Base-by-base conservation (phyloP, 2,888 invertebrate genomes). In the Cephus spinipes region DNA sequence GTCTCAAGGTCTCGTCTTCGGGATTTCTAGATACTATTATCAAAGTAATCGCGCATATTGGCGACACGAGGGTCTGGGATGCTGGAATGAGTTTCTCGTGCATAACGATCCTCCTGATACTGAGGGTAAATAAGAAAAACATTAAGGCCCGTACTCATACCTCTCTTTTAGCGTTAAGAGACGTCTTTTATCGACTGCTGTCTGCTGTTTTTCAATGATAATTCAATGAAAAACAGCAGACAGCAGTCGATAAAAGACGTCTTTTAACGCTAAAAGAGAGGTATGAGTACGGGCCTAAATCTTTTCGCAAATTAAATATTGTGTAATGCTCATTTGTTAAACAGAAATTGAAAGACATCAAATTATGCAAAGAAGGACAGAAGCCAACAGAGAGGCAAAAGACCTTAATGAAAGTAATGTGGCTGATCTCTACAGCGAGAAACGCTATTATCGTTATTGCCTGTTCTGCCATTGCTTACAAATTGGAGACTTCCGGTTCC, bases 401-500 rank as follows among this genome's bases (percentile, higher is more conserved):
- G 34, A 83, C 91, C 30, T 73, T 94, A 0, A 93, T 92, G 85
- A 95, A 95, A 87, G 87, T 94, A 4, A 91, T 96, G 32, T 97
- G 97, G 97, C 90, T 97, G 4, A 89, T 96, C 23, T 95, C 96
- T 1, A 97, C 96, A 0, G 96, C 97, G 0, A 93, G 98, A 79
- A 98, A 98, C 90, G 97, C 97, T 0, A 93, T 98, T 75, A 93
- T 97, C 3, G 97, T 98, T 0, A 92, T 97, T 12, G 85, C 94
- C 0, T 95, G 96, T 86, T 96, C 96, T 0, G 89, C 94, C 12
- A 92, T 95, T 36, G 95, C 96, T 0, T 96, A 94, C 87, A 89
- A 92, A 71, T 92, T 94, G 82, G 93, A 94, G 86, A 92, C 93
- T 12, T 88, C 92, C 55, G 92, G 92, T 55, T 89, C 89, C 0